These are phyloP conservation scores for Mongoloraphidia duomilia DNA, from an alignment of 2,888 invertebrate genomes.

Conservation along the genomic window DNA sequence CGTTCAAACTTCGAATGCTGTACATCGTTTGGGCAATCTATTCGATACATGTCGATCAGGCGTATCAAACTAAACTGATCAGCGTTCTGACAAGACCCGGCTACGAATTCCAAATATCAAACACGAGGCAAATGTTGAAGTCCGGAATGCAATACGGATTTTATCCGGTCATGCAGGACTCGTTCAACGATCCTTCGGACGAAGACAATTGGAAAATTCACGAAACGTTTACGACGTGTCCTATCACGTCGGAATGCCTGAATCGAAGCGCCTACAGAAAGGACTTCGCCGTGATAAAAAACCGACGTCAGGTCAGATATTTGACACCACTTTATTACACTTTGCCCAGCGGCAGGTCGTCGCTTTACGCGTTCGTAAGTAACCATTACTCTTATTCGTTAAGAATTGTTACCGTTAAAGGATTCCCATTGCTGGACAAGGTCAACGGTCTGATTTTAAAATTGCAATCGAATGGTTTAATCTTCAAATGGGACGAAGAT, in stretches of 20 bases:
- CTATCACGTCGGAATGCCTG: background rate
- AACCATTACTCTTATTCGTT: background rate
- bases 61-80: constrained; percentile 41
- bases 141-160: constrained; percentile 32
- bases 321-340: background rate
- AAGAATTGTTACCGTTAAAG: background rate
- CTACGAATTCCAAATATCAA: constrained; percentile 35
- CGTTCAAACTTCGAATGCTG: constrained; percentile 34
- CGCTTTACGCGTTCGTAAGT: background rate
- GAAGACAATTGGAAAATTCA: background rate
- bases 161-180: constrained; percentile 6
- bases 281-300: background rate
- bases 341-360: background rate
- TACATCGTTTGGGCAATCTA: constrained; percentile 36
- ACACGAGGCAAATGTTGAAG: constrained; percentile 32
- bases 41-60: constrained; percentile 34
- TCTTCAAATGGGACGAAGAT: constrained; percentile 1
- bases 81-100: constrained; percentile 37
- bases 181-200: background rate
- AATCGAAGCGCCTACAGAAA: background rate
- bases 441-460: background rate
- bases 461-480: background rate
- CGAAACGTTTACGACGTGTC: background rate
- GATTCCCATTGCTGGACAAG: constrained; percentile 2
- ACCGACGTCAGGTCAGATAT: background rate